These are phyloP conservation scores for Chelmon rostratus DNA, from an alignment of 2,797 vertebrate species.

Conservation along the genomic window DNA sequence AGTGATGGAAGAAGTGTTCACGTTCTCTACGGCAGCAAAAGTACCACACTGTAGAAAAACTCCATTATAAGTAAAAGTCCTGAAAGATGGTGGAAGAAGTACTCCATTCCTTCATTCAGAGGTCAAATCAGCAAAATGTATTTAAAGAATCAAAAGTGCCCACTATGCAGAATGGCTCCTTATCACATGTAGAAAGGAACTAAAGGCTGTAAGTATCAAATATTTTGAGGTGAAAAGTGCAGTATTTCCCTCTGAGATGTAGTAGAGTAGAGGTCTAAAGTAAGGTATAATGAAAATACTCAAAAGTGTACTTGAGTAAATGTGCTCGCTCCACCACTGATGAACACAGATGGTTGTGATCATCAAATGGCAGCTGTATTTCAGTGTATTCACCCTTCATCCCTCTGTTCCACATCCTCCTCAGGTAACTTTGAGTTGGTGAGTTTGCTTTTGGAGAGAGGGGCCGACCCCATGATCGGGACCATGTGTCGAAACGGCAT, in stretches of 20 bases:
- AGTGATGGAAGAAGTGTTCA: neutral
- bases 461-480: slow-evolving; percentile 88
- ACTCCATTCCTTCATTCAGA: no score
- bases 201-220: no score
- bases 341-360: neutral
- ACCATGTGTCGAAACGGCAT: slow-evolving; percentile 88
- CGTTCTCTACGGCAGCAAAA: neutral
- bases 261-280: neutral
- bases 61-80: neutral
- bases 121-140: no score
- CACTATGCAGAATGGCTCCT: no score
- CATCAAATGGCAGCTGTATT: neutral
- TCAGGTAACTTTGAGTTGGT: slow-evolving; percentile 90
- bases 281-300: neutral
- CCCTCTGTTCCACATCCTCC: neutral
- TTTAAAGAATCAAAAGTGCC: no score
- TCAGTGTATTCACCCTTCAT: neutral
- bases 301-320: neutral
- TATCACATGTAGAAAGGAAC: neutral
- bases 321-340: neutral
- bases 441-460: slow-evolving; percentile 86
- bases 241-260: neutral
- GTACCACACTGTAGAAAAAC: neutral
- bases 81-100: neutral
- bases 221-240: no score